Conservation (phyloP, 2,797 vertebrate species). For the Loris lydekkerianus region DNA sequence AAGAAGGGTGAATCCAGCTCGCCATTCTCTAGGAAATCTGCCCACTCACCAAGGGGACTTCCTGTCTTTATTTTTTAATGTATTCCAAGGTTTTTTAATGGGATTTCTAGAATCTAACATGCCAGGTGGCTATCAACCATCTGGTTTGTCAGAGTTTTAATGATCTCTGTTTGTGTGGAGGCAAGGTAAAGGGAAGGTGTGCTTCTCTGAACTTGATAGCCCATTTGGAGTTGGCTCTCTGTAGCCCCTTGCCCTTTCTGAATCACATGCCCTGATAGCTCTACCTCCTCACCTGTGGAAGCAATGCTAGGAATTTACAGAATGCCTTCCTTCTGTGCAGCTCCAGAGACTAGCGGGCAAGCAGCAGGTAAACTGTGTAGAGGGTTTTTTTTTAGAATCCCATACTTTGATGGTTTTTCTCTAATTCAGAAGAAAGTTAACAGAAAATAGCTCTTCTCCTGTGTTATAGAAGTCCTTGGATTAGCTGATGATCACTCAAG, state of each 20-base stretch:
- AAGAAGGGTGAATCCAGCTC: background rate
- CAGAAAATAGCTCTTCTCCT: background rate
- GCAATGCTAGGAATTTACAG: background rate
- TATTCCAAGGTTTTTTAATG: conserved; percentile 50
- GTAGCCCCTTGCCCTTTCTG: conserved; percentile 67
- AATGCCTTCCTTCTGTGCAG: background rate
- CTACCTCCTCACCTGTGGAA: background rate
- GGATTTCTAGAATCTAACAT: conserved; percentile 70
- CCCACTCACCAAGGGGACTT: background rate
- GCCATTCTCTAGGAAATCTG: background rate
- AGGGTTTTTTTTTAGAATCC: background rate
- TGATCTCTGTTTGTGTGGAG: conserved; percentile 4
- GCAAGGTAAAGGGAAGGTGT: background rate
- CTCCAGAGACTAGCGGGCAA: background rate
- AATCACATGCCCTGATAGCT: background rate
- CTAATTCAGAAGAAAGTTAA: background rate
- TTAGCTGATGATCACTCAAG: background rate
- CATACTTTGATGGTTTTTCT: background rate
- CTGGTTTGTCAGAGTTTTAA: conserved; percentile 66
- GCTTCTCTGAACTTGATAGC: background rate
- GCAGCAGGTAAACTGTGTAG: background rate
- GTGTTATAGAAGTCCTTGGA: background rate
- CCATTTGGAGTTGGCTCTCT: conserved; percentile 44
- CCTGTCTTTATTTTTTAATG: conserved; percentile 17
- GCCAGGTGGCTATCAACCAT: conserved; percentile 22